Base-by-base conservation (phyloP, 2,888 invertebrate species). In the Peribatodes rhomboidaria region DNA sequence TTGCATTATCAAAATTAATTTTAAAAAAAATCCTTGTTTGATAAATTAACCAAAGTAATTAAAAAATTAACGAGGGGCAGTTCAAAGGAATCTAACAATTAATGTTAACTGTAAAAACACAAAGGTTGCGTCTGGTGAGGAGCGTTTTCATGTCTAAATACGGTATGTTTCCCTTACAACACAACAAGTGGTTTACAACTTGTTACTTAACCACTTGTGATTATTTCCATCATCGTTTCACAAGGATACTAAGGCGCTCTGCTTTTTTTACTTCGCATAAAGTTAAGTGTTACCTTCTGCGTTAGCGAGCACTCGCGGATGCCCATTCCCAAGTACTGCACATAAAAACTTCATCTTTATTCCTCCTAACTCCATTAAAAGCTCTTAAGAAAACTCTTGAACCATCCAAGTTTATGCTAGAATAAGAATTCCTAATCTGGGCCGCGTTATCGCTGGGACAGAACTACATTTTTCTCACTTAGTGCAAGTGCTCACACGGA, bases 401-500 rank as follows among this genome's bases (percentile, higher is more conserved):
- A 66, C 59, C 62, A 61, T 59, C 58, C 11, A 55, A 70, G 61
- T 67, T 70, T 65, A 67, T 60, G 61, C 61, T 61, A 66, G 61
- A 58, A 61, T 58, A 64, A 59, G 52, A 61, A 60, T 61, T 62
- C 46, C 54, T 67, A 64, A 67, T 69, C 64, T 67, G 35, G 20
- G 16, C 3, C 47, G 54, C 37, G 59, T 55, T 62, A 62, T 59
- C 55, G 47, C 33, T 3, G 61, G 37, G 55, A 61, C 50, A 60
- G 58, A 35, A 55, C 4, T 55, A 57, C 52, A 65, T 61, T 56
- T 65, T 61, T 65, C 56, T 52, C 56, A 47, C 50, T 60, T 60
- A 55, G 52, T 3, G 49, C 42, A 54, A 58, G 58, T 53, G 56
- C 31, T 57, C 50, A 42, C 20, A 37, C 57, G 49, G 57, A 31